Percentiles rank a stretch among this genome's conserved stretches.
Conservation (phyloP, 1,140 invertebrate genomes). For the Pinna nobilis region DNA sequence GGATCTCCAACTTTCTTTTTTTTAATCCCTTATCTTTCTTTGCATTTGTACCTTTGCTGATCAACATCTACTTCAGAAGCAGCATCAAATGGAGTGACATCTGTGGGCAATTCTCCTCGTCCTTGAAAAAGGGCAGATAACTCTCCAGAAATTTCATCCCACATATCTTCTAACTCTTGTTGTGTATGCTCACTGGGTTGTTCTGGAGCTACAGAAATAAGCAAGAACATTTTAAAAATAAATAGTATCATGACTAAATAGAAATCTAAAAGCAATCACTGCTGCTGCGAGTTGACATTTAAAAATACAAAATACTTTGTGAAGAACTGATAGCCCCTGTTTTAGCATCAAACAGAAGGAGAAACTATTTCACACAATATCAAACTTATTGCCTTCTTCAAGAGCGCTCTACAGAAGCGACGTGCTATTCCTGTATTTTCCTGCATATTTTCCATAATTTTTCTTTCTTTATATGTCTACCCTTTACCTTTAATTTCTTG, state of each 20-base stretch:
- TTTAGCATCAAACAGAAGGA: no score
- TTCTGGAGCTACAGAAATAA: conserved; percentile 3
- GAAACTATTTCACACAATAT: no score
- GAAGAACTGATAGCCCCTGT: neutral
- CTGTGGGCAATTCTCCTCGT: conserved; percentile 76
- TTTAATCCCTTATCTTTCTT: neutral
- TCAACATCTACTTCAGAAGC: conserved; percentile 88
- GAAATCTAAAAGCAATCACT: neutral
- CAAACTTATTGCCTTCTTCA: no score
- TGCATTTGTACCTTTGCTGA: conserved; percentile 85
- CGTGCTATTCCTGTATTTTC: no score
- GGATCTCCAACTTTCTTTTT: neutral
- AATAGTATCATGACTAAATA: neutral
- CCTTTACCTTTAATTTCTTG: no score
- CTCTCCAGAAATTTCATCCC: conserved; percentile 84
- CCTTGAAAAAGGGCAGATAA: conserved; percentile 83
- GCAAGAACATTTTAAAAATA: neutral
- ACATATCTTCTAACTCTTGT: conserved; percentile 78
- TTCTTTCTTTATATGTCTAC: no score
- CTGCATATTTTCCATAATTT: no score
- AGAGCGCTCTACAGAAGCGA: no score
- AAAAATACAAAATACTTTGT: neutral
- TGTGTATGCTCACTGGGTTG: conserved; percentile 39
- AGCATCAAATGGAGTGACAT: conserved; percentile 90
- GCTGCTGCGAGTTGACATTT: neutral